Percentiles rank a stretch among this genome's conserved stretches.
phyloP scores from a whole-genome alignment of 2,797 vertebrate species.

The Xenops minutus region DNA sequence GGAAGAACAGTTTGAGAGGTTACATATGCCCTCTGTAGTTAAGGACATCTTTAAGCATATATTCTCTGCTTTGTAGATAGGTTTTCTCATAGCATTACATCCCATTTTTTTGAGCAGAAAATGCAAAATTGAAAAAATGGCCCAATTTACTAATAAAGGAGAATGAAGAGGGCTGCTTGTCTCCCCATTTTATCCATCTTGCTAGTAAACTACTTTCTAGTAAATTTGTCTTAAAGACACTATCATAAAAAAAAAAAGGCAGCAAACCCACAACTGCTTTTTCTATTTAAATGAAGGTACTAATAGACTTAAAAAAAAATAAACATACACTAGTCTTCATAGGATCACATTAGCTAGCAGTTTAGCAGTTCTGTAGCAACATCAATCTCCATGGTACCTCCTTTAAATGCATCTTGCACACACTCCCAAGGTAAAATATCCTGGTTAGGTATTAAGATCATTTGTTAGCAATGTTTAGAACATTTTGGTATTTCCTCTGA shows the following conservation, averaged over 20 bases:
- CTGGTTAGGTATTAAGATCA: background rate
- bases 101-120: background rate
- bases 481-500: background rate
- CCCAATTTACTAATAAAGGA: background rate
- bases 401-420: background rate
- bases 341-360: background rate
- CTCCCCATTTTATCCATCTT: background rate
- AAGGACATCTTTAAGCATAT: background rate
- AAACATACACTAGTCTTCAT: background rate
- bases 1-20: background rate
- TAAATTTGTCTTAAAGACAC: background rate
- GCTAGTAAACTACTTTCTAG: background rate
- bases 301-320: background rate
- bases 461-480: background rate
- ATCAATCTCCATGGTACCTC: background rate
- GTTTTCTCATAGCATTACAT: background rate
- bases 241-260: background rate
- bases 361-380: background rate
- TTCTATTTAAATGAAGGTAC: background rate
- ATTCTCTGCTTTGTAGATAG: background rate
- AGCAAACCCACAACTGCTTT: background rate
- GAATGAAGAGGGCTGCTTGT: background rate
- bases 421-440: background rate
- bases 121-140: background rate
- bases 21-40: background rate